phyloP scores from a whole-genome alignment of 2,797 vertebrate genomes.

The Saxicola maurus region DNA sequence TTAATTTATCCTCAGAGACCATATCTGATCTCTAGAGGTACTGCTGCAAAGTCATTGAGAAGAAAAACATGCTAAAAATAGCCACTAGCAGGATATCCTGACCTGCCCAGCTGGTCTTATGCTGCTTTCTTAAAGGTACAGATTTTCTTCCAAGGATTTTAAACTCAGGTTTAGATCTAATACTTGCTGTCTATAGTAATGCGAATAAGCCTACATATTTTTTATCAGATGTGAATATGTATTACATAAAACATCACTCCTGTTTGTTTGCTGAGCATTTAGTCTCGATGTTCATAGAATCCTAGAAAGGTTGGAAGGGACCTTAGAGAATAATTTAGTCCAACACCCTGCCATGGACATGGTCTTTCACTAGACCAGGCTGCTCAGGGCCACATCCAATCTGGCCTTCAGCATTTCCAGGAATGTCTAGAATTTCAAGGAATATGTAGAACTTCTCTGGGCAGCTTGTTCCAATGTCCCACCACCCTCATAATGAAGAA shows the following conservation, averaged over 20 bases:
- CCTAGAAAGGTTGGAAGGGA: background rate
- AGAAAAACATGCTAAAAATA: background rate
- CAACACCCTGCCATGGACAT: background rate
- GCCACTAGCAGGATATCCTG: background rate
- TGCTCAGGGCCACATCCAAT: fast-evolving
- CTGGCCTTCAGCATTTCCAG: background rate
- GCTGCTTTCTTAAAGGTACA: background rate
- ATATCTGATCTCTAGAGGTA: background rate
- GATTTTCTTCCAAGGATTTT: background rate
- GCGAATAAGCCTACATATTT: background rate
- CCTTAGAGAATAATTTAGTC: background rate
- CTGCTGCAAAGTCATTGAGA: background rate
- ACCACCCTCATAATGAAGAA: background rate
- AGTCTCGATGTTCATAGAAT: background rate
- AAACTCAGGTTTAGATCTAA: background rate
- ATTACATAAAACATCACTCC: background rate
- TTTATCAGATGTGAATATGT: background rate
- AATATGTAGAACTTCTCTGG: background rate
- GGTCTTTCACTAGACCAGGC: background rate
- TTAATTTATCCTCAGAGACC: background rate
- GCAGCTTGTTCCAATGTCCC: background rate
- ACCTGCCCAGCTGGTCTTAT: background rate
- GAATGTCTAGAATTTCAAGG: background rate
- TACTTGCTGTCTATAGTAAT: background rate
- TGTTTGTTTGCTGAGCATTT: background rate